phyloP scores from a whole-genome alignment of 2,888 invertebrate species.

The Drosophila mimica region DNA sequence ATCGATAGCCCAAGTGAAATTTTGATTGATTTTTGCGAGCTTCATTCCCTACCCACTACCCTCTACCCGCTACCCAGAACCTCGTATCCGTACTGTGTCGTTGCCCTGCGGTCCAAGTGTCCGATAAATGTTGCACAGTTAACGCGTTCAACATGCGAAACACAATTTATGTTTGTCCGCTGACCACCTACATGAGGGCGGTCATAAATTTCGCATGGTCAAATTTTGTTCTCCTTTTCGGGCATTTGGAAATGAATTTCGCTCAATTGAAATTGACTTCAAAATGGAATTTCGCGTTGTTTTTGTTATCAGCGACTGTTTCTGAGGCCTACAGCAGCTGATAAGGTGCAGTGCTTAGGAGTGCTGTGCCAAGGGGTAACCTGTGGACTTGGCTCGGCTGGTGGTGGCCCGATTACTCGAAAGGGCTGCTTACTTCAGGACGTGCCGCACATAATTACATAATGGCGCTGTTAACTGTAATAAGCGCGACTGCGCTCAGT shows the following conservation, averaged over 20 bases:
- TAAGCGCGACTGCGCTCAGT: conserved; percentile 76
- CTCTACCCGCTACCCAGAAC: background rate
- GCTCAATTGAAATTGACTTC: conserved; percentile 25
- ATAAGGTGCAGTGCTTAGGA: conserved; percentile 23
- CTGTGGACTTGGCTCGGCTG: conserved; percentile 44
- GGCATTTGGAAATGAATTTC: conserved; percentile 11
- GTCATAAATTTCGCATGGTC: conserved; percentile 46
- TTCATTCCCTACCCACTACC: background rate
- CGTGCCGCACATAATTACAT: conserved; percentile 73
- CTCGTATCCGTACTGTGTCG: background rate
- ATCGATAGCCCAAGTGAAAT: conserved; percentile 63
- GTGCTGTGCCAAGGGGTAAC: conserved; percentile 10
- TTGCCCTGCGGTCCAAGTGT: conserved; percentile 19
- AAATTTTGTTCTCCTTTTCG: conserved; percentile 11
- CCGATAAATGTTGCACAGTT: conserved; percentile 43
- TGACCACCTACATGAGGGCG: conserved; percentile 63
- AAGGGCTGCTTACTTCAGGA: conserved; percentile 40
- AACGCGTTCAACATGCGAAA: conserved; percentile 28
- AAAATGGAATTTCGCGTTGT: conserved; percentile 31
- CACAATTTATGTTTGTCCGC: conserved; percentile 59
- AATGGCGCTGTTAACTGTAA: conserved; percentile 81
- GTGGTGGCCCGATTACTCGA: conserved; percentile 37
- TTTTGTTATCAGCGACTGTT: conserved; percentile 35
- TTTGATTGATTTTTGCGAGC: conserved; percentile 74
- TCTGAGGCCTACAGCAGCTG: conserved; percentile 16